Percentiles rank a stretch among this genome's conserved stretches.
Conservation (phyloP, 2,113 vertebrate species). For the Myotis lucifugus region DNA sequence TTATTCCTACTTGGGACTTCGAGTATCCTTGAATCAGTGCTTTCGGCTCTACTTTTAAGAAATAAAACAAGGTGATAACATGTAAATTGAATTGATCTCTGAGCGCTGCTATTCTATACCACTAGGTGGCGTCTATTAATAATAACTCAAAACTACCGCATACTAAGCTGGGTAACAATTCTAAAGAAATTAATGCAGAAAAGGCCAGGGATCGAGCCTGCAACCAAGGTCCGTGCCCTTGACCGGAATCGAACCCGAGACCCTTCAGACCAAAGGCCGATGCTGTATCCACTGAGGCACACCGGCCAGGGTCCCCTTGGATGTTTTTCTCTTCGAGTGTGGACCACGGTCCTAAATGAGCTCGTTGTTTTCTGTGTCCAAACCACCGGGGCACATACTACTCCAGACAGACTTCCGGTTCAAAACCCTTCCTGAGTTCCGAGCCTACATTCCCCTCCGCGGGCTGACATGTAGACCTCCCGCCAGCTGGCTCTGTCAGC, state of each 20-base stretch:
- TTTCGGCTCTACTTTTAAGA: background rate
- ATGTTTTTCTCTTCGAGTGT: background rate
- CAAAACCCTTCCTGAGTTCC: background rate
- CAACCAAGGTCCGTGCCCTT: too few relatives aligned
- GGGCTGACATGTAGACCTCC: background rate
- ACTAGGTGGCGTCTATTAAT: conserved; percentile 77
- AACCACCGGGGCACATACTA: background rate
- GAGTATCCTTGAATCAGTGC: background rate
- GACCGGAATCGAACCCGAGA: too few relatives aligned
- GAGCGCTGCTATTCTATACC: conserved; percentile 34
- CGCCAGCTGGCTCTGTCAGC: background rate
- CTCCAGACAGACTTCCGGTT: background rate
- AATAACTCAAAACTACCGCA: background rate
- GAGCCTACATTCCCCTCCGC: background rate
- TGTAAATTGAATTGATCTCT: background rate
- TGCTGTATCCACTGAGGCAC: too few relatives aligned
- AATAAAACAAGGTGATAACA: background rate
- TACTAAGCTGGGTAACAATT: background rate
- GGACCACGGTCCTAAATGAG: background rate
- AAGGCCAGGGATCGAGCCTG: background rate
- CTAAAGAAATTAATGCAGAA: conserved; percentile 39
- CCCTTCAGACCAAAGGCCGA: too few relatives aligned
- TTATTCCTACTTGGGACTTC: background rate
- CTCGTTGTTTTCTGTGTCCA: background rate
- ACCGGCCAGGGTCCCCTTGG: background rate